Conservation (phyloP, 2,797 vertebrate species). For the Micromesistius poutassou region DNA sequence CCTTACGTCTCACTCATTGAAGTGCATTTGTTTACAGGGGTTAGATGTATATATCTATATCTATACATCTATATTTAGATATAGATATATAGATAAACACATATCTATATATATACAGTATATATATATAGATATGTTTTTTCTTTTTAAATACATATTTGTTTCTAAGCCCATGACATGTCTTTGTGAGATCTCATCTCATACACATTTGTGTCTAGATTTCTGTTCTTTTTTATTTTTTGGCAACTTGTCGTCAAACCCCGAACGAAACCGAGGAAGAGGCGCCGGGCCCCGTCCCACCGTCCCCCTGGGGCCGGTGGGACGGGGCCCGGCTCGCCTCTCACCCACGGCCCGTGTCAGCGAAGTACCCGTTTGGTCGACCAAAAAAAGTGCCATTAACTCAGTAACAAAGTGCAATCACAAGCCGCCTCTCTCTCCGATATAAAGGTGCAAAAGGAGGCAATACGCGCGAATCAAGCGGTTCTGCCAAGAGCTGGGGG, state of each 20-base stretch:
- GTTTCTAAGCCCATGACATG: slow-evolving; percentile 30
- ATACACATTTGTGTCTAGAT: slow-evolving; percentile 24
- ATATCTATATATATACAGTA: not conserved
- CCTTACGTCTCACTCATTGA: slow-evolving; percentile 49
- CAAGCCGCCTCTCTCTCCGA: slow-evolving; percentile 64
- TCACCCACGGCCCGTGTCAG: slow-evolving; percentile 60
- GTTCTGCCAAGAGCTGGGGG: slow-evolving; percentile 39
- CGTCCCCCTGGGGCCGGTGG: slow-evolving; percentile 45
- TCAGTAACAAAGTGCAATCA: slow-evolving; percentile 78
- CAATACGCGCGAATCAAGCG: slow-evolving; percentile 44
- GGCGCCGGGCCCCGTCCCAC: slow-evolving; percentile 40
- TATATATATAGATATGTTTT: not conserved
- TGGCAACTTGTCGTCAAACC: slow-evolving; percentile 71
- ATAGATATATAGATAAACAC: not conserved
- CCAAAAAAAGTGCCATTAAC: slow-evolving; percentile 71
- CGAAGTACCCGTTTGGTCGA: slow-evolving; percentile 74
- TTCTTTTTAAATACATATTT: slow-evolving; percentile 5
- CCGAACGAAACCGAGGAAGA: slow-evolving; percentile 51
- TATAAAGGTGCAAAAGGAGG: slow-evolving; percentile 68
- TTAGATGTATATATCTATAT: slow-evolving; percentile 9
- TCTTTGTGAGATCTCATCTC: slow-evolving; percentile 34
- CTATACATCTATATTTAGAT: slow-evolving; percentile 25
- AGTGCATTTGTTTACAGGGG: slow-evolving; percentile 73
- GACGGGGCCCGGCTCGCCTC: not conserved
- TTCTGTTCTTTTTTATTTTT: slow-evolving; percentile 51